Base-by-base conservation (phyloP, 2,888 invertebrate species). In the Sesamia inferens region DNA sequence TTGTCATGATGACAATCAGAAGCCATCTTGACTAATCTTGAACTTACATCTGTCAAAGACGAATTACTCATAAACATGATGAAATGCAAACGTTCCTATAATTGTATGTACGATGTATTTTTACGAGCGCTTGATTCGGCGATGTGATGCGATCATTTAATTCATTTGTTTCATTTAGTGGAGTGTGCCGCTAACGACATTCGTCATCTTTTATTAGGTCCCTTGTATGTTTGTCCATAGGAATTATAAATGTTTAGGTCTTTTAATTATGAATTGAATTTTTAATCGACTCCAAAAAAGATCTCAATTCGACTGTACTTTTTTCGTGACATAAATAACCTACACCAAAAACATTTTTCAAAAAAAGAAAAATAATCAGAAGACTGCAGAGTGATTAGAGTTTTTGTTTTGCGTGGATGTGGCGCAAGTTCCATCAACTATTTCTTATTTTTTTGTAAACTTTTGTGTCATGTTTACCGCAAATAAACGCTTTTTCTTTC, bases 91-190 rank as follows among this genome's bases (percentile, higher is more conserved):
- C 66, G 64, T 54, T 22, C 2, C 39, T n/a, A n/a, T 47, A 65
- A 61, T 68, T 24, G 39, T 65, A 47, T 55, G 31, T 71, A 66
- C 51, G n/a, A 70, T 48, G 24, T 81, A 78, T 74, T 83, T 82
- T 87, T 83, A 88, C 74, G 78, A 79, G 54, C 73, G 31, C 61
- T 42, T 78, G 79, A 75, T 85, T 86, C 64, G 74, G 78, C 74
- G 71, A 79, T 81, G 71, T 70, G 82, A 77, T 75, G 77, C 71
- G 42, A 76, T 73, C 76, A 70, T 79, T 84, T 74, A 78, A 82
- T 83, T 83, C 54, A 84, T 82, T 85, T 61, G 84, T 71, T 64
- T 78, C 74, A 71, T 84, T 85, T 71, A 83, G 67, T 48, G 31
- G 67, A 65, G 44, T 65, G 63, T 62, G 71, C 57, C 55, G 47